Conservation (phyloP, 2,888 invertebrate genomes). For the Pheosia gnoma region DNA sequence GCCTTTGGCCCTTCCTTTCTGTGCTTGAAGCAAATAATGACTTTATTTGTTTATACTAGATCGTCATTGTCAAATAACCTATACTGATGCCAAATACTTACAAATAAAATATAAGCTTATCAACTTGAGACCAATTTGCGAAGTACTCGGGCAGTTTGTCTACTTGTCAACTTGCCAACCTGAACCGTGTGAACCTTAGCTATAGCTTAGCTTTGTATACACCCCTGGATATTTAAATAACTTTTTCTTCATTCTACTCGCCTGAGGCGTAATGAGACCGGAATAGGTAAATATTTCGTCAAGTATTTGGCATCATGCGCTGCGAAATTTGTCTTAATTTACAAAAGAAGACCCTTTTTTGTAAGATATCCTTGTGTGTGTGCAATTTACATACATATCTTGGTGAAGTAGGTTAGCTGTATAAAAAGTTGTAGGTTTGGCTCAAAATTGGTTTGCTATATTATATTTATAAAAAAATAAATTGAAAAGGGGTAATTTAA, state of each 20-base stretch:
- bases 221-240: not conserved
- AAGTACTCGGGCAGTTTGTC: too few relatives aligned
- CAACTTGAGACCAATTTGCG: too few relatives aligned
- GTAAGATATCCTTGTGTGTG: not conserved
- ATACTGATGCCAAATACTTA: too few relatives aligned
- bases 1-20: too few relatives aligned
- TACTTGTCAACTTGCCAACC: too few relatives aligned
- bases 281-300: slow-evolving; percentile 3
- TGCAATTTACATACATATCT: slow-evolving; percentile 3
- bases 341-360: not conserved
- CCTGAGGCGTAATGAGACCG: not conserved
- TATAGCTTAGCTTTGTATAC: not conserved
- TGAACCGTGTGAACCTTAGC: not conserved
- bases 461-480: not conserved
- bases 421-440: not conserved
- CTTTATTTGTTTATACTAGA: too few relatives aligned
- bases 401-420: not conserved
- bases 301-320: slow-evolving; percentile 1
- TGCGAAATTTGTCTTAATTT: not conserved
- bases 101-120: too few relatives aligned
- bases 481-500: not conserved
- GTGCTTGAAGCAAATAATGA: too few relatives aligned
- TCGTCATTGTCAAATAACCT: too few relatives aligned
- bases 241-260: not conserved
- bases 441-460: not conserved